Evolutionary conservation across 2,797 vertebrate species (phyloP).

Genomic region (Gallinago stenura): DNA sequence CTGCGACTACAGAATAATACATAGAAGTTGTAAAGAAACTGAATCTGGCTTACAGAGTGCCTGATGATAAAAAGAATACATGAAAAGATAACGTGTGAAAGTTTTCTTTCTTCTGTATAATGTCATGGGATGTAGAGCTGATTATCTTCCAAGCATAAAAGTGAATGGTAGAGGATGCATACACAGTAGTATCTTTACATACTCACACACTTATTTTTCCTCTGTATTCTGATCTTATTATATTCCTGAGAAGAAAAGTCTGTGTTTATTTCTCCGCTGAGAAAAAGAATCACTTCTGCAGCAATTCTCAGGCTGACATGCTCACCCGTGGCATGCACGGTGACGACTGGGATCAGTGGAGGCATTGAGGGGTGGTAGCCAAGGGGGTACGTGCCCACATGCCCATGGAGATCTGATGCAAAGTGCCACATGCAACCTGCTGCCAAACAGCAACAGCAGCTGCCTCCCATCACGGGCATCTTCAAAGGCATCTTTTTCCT

Average conservation of each 20-base stretch:
- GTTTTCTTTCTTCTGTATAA: conserved; percentile 8
- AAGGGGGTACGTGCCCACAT: neutral
- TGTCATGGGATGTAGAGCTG: neutral
- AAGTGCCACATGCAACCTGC: neutral
- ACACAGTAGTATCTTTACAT: neutral
- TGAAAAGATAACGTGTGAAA: conserved; percentile 20
- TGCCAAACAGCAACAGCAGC: neutral
- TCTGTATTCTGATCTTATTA: neutral
- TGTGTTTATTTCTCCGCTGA: neutral
- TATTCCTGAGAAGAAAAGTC: neutral
- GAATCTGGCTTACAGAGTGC: neutral
- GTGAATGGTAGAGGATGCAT: neutral
- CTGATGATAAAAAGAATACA: conserved; percentile 24
- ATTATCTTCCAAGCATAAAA: neutral
- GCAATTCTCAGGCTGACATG: neutral
- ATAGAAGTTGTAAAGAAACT: neutral
- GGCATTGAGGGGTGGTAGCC: neutral
- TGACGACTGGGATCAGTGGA: neutral
- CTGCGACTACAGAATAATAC: neutral
- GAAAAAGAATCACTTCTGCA: neutral
- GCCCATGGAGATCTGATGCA: neutral
- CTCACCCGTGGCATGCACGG: rapidly evolving
- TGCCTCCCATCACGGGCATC: neutral
- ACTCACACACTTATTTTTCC: neutral
- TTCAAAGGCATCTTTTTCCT: neutral